phyloP scores from a whole-genome alignment of 1,140 invertebrate genomes.

The Paralvinella palmiformis region DNA sequence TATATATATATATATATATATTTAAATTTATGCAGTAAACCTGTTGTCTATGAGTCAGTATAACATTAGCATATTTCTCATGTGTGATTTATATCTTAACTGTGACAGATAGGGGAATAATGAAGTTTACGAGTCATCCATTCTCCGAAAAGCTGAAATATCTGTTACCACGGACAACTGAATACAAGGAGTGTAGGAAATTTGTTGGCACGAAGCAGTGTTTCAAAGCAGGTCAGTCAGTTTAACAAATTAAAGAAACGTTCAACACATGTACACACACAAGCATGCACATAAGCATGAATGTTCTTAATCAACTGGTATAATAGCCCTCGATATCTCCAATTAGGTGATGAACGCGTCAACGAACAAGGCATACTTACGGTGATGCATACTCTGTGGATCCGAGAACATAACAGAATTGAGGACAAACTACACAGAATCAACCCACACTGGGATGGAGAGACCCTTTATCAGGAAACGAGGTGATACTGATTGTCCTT shows the following conservation, averaged over 20 bases:
- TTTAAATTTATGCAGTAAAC: no score
- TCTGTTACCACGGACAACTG: neutral
- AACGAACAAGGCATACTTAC: conserved; percentile 78
- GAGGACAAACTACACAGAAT: conserved; percentile 65
- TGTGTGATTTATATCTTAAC: no score
- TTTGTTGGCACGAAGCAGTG: neutral
- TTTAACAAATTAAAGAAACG: no score
- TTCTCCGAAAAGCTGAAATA: neutral
- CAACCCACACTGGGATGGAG: conserved; percentile 90
- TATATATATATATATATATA: no score
- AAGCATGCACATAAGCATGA: no score
- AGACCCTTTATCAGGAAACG: conserved; percentile 35
- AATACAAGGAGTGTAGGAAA: neutral
- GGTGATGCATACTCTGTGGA: conserved; percentile 93
- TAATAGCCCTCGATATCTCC: conserved; percentile 62
- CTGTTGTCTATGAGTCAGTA: no score
- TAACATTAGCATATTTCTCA: no score
- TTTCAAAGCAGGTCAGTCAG: neutral
- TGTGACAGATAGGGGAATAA: neutral
- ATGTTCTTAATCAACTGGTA: no score
- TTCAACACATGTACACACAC: no score
- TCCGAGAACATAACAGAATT: conserved; percentile 88
- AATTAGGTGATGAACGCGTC: conserved; percentile 74
- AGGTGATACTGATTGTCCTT: conserved; percentile 65
- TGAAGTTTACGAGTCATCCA: neutral